phyloP scores from a whole-genome alignment of 2,113 vertebrate species.

The Perognathus longimembris region DNA sequence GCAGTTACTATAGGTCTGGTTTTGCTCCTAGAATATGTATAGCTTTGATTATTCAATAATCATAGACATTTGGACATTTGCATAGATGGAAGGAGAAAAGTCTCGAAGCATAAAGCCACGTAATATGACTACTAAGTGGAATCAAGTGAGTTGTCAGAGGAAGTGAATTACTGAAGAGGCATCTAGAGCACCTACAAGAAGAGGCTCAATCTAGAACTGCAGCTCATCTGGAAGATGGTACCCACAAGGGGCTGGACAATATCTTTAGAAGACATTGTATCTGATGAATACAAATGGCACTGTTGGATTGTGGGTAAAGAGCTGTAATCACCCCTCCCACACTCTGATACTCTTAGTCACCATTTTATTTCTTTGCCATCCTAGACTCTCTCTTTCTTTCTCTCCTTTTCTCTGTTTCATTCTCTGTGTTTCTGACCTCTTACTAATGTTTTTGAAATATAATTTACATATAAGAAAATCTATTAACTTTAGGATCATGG shows the following conservation, averaged over 20 bases:
- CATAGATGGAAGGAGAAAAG: neutral
- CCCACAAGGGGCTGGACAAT: neutral
- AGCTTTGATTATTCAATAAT: neutral
- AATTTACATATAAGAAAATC: constrained; percentile 9
- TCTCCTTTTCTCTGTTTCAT: neutral
- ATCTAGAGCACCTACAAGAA: neutral
- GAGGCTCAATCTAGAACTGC: neutral
- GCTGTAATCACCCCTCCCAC: neutral
- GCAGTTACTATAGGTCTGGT: neutral
- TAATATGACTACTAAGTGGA: neutral
- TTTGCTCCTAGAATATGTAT: neutral
- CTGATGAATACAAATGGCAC: neutral
- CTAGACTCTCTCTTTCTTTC: neutral
- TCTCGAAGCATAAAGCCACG: neutral
- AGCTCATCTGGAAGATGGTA: neutral
- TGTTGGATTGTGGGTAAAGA: neutral
- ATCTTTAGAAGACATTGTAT: neutral
- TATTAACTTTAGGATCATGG: neutral
- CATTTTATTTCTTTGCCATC: neutral
- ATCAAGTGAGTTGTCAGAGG: neutral
- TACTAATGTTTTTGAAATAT: neutral
- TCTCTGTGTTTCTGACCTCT: neutral
- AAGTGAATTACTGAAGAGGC: neutral
- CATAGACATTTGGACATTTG: neutral
- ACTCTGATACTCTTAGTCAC: neutral